Base-by-base conservation (phyloP, 2,113 vertebrate species). In the Gopherus evgoodei region DNA sequence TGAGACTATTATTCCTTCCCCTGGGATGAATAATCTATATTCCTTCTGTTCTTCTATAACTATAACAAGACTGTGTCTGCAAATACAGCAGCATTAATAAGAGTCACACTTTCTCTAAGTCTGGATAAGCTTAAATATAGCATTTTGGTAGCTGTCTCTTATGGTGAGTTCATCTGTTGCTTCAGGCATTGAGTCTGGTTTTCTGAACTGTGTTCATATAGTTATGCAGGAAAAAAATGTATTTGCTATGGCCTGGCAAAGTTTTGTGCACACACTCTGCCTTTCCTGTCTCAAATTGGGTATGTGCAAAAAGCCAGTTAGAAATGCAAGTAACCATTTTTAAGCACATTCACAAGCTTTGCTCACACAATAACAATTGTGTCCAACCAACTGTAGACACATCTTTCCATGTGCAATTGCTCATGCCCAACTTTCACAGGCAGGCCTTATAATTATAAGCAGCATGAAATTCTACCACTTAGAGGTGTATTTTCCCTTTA, bases 31-130 rank as follows among this genome's bases (percentile, higher is more conserved):
- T 85, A 94, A 92, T 97, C 76, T 93, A 50, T 94, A 95, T 82
- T 93, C 85, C 62, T 97, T 96, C 86, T 1, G 4, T 93, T 96
- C 80, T 91, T 81, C 78, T 84, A 50, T 93, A 96, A 95, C 78
- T 83, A 53, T 93, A 96, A 95, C 94, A 90, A 96, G 90, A 93
- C 87, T 91, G 86, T 93, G 94, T 95, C 94, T 96, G 91, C 94
- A 94, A 95, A 97, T 95, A 95, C 85, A 95, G 87, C 93, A 93
- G 75, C 90, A 96, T 96, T 96, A 97, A 94, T 94, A 96, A 90
- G 76, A 92, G 83, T 92, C 81, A 69, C 82, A 88, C 52, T 91
- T 97, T 85, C 90, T 89, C 89, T n/a, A 50, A 87, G 80, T 91
- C 94, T 52, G 95, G 82, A 83, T 87, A 91, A 96, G 75, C 94